Evolutionary conservation across 2,797 vertebrate species (phyloP).

Genomic region (Lutjanus argentimaculatus): DNA sequence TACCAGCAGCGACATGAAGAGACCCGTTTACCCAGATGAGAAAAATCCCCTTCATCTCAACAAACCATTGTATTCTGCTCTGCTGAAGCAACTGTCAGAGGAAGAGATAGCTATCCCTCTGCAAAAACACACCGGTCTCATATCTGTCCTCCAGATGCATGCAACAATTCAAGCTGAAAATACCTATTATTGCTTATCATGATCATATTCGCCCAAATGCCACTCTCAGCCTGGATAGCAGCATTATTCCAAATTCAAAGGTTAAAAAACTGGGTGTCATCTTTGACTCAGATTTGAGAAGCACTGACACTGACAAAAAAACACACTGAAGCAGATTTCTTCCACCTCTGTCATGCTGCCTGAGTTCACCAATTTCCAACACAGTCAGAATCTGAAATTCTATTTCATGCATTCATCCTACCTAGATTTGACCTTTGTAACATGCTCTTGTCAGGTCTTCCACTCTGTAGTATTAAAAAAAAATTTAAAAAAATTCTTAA

Average conservation of each 20-base stretch:
- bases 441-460: background rate
- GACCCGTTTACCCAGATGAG: slow-evolving; percentile 13
- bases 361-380: background rate
- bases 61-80: background rate
- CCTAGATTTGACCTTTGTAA: background rate
- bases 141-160: background rate
- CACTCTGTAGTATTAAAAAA: background rate
- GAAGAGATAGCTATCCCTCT: slow-evolving; percentile 10
- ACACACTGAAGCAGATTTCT: background rate
- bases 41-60: slow-evolving; percentile 13
- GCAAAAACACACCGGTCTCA: slow-evolving; percentile 5
- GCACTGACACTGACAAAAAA: background rate
- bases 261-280: background rate
- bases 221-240: background rate
- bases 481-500: too few relatives aligned
- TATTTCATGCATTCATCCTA: background rate
- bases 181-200: background rate
- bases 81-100: slow-evolving; percentile 2
- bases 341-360: background rate
- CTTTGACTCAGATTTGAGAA: background rate
- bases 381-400: background rate
- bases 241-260: background rate
- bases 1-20: slow-evolving; percentile 1
- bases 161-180: background rate
- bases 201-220: slow-evolving; percentile 7